Evolutionary conservation across 2,888 invertebrate genomes (phyloP), one percentile per base, ranked within the genome.

Genomic region (Bibio marci): DNA sequence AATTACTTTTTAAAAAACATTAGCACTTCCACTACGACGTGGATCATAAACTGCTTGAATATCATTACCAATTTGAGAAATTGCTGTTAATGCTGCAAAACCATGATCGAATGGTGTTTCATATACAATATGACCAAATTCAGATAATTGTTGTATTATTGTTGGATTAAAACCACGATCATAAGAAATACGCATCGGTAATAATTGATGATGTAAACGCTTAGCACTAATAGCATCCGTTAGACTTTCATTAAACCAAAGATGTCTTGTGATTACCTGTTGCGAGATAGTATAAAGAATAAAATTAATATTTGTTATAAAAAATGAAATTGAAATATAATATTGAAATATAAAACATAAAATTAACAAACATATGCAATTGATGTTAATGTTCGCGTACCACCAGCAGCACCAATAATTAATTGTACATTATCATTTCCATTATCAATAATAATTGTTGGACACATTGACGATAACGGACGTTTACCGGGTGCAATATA

Each of bases 391-490:
- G 94, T 94, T 59, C 80, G 83, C 0, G 83, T 79, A 19, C 94
- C 94, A 3, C 94, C 92, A 3, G 92, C 86, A 2, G 80, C 90
- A 2, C 94, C 94, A 5, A 83, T 63, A 1, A 82, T 70, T 48
- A 85, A 53, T 34, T 63, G 57, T 0, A 73, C 80, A 39, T 76
- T 64, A 6, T 73, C 72, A 12, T 73, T 58, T 4, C 59, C 57
- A 4, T 59, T 57, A 48, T 81, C 71, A 4, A 82, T 59, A 12
- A 92, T 64, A 35, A 95, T 75, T 19, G 77, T 68, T 0, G 94
- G 94, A 43, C 75, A 76, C 88, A 92, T 94, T 0, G 91, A 91
- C 15, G 91, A 92, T 50, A 91, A 64, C 1, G 94, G 88, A 30
- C 82, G 69, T 52, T 87, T 83, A 3, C 80, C 77, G 0, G 91